Conservation (phyloP, 2,113 vertebrate genomes). For the Albula goreensis region DNA sequence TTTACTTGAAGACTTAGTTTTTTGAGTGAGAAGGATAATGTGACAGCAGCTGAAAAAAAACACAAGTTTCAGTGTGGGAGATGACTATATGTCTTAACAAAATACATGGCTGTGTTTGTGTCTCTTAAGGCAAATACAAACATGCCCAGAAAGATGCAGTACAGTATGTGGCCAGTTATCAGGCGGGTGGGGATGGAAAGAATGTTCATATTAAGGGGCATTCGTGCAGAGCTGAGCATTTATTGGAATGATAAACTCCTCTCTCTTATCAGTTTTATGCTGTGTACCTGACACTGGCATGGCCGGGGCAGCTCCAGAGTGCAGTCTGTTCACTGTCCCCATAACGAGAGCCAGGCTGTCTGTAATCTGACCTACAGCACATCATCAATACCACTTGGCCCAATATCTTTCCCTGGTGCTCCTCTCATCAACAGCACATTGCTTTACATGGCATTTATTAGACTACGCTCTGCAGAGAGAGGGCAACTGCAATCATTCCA, state of each 20-base stretch:
- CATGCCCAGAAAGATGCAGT: not conserved
- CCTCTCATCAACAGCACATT: constrained; percentile 59
- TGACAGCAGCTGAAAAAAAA: not conserved
- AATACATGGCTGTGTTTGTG: not conserved
- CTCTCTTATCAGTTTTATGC: constrained; percentile 30
- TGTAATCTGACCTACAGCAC: constrained; percentile 45
- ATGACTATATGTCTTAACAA: not conserved
- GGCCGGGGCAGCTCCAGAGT: constrained; percentile 28
- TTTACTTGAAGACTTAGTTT: not conserved
- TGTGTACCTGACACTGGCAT: constrained; percentile 29
- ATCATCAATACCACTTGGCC: constrained; percentile 66
- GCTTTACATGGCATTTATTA: constrained; percentile 69
- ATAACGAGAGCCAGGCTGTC: constrained; percentile 61
- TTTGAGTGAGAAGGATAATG: not conserved
- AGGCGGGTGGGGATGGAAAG: not conserved
- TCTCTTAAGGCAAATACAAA: constrained; percentile 11
- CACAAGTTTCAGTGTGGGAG: not conserved
- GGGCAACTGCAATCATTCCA: constrained; percentile 5
- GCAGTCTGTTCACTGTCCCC: constrained; percentile 31
- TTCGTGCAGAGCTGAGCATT: not conserved
- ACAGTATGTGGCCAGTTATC: not conserved
- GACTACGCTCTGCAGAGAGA: constrained; percentile 43
- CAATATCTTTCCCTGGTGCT: constrained; percentile 40
- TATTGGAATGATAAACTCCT: constrained; percentile 20
- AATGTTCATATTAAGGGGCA: constrained; percentile 20